A percentile compares a stretch with the other conserved stretches of the same genome.
These are phyloP conservation scores for Cyphomyrmex costatus DNA, from an alignment of 1,140 invertebrate species.

Conservation along the genomic window DNA sequence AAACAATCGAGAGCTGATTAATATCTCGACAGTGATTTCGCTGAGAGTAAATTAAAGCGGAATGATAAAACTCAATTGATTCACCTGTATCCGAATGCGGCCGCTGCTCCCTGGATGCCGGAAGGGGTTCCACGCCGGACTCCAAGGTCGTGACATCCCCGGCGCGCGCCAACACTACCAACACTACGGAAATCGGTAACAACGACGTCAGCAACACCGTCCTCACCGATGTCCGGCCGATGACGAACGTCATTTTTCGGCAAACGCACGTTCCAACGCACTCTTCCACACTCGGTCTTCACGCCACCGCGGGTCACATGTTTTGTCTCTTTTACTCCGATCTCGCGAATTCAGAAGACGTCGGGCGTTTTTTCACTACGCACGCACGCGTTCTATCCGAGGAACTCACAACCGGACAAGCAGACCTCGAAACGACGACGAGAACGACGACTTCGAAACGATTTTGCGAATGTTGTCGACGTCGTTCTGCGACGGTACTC, in stretches of 20 bases:
- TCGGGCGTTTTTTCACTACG: slow-evolving; percentile 29
- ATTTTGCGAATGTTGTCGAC: slow-evolving; percentile 30
- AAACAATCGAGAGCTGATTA: background rate
- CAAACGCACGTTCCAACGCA: background rate
- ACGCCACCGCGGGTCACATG: slow-evolving; percentile 49
- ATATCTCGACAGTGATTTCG: background rate
- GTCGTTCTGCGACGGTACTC: slow-evolving; percentile 48
- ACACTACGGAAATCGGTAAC: slow-evolving; percentile 56
- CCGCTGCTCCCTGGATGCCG: slow-evolving; percentile 62
- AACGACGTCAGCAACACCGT: slow-evolving; percentile 66
- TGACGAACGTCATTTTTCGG: slow-evolving; percentile 66
- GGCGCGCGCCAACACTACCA: slow-evolving; percentile 51
- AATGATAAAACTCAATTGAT: background rate
- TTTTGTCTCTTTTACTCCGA: background rate
- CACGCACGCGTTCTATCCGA: background rate
- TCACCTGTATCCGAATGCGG: slow-evolving; percentile 74
- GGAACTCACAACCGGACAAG: background rate
- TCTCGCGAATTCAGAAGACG: background rate
- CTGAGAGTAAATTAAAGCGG: background rate
- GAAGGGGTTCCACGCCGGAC: slow-evolving; percentile 67
- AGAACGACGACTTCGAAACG: background rate
- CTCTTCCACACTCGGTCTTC: slow-evolving; percentile 20
- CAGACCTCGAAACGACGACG: background rate
- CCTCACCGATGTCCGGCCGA: slow-evolving; percentile 49
- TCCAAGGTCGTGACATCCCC: slow-evolving; percentile 72